These are phyloP conservation scores for Cyphomyrus discorhynchus DNA, from an alignment of 2,113 vertebrate genomes.

Conservation along the genomic window DNA sequence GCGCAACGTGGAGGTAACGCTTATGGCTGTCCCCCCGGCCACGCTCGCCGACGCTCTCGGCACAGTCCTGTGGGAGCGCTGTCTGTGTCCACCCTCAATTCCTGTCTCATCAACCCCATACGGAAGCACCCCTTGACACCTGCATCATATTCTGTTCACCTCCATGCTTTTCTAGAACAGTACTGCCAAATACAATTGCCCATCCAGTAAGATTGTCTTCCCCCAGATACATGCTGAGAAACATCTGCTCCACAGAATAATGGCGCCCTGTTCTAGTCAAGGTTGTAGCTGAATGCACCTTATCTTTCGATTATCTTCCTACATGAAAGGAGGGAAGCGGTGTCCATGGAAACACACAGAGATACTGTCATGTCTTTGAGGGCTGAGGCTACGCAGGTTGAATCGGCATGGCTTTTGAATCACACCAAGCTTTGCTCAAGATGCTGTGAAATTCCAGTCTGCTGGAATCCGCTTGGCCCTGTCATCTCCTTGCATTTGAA, in stretches of 20 bases:
- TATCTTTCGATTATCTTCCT: background rate
- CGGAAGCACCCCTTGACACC: conserved; percentile 15
- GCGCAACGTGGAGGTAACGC: conserved; percentile 97
- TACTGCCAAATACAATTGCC: conserved; percentile 21
- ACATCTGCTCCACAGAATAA: background rate
- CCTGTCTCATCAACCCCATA: conserved; percentile 35
- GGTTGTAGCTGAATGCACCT: background rate
- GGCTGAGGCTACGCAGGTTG: background rate
- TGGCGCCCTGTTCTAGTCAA: background rate
- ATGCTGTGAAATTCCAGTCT: background rate
- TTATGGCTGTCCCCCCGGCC: conserved; percentile 69
- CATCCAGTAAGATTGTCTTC: background rate
- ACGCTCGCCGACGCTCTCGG: conserved; percentile 53
- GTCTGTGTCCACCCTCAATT: conserved; percentile 20
- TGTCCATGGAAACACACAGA: conserved; percentile 41
- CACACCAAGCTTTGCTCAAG: background rate
- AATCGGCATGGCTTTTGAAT: background rate
- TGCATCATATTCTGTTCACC: conserved; percentile 11
- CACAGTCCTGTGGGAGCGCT: conserved; percentile 42
- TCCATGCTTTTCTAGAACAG: conserved; percentile 36
- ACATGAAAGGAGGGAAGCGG: conserved; percentile 3
- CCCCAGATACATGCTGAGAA: background rate
- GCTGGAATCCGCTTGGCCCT: conserved; percentile 1
- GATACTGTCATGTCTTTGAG: conserved; percentile 29
- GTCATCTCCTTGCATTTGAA: background rate